Conservation (phyloP, 2,888 invertebrate species). For the Eupithecia insigniata region DNA sequence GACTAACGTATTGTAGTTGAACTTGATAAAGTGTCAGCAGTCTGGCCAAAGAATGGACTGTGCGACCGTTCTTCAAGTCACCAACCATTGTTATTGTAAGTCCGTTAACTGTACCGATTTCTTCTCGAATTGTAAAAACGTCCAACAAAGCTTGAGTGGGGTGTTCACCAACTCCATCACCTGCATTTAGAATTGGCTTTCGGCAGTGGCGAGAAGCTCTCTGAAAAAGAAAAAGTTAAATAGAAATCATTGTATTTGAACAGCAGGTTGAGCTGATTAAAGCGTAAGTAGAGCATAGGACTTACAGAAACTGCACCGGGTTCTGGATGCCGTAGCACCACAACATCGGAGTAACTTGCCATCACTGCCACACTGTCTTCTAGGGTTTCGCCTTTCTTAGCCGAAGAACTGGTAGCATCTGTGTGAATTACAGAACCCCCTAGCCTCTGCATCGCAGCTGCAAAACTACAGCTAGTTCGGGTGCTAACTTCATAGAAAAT, state of each 20-base stretch:
- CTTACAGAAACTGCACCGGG: constrained; percentile 95
- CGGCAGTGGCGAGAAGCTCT: constrained; percentile 91
- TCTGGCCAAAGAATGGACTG: constrained; percentile 98
- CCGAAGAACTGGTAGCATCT: constrained; percentile 95
- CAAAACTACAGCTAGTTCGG: constrained; percentile 97
- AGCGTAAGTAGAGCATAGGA: constrained; percentile 39
- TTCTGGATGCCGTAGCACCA: constrained; percentile 97
- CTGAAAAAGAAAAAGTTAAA: constrained; percentile 71
- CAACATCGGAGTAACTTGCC: constrained; percentile 96
- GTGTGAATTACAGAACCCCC: constrained; percentile 97
- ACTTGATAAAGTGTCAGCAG: constrained; percentile 97
- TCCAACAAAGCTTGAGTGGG: constrained; percentile 99
- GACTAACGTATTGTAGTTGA: constrained; percentile 95
- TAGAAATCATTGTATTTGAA: background rate
- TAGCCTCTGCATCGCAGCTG: constrained; percentile 97
- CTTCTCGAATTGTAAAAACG: constrained; percentile 98
- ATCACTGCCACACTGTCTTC: constrained; percentile 94
- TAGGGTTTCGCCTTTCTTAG: constrained; percentile 97
- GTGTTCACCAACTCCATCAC: constrained; percentile 98
- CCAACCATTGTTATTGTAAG: constrained; percentile 99
- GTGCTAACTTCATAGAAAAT: constrained; percentile 99
- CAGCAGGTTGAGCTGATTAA: background rate
- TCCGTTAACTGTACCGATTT: constrained; percentile 99
- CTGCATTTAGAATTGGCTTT: constrained; percentile 98
- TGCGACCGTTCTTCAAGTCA: constrained; percentile 98